A percentile compares a stretch with the other conserved stretches of the same genome.
These are phyloP conservation scores for Danionella dracula DNA, from an alignment of 2,797 vertebrate genomes.

Conservation along the genomic window DNA sequence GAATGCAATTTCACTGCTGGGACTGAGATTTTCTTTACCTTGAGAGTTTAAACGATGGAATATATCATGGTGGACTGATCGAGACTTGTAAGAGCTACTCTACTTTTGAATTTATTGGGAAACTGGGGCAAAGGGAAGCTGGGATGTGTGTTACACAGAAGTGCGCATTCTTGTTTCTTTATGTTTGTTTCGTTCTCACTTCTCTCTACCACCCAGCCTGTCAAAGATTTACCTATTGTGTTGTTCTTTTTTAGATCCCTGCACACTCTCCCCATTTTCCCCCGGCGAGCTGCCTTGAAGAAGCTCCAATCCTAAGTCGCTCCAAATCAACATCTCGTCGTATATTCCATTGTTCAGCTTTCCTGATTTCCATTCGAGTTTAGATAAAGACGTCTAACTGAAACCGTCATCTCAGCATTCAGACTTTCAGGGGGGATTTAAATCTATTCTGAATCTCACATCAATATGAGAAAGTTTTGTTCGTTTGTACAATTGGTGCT, in stretches of 20 bases:
- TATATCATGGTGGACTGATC: background rate
- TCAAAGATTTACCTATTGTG: slow-evolving; percentile 32
- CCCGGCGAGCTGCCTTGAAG: background rate
- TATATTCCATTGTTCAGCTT: background rate
- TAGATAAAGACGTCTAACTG: slow-evolving; percentile 4
- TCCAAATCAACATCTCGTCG: background rate
- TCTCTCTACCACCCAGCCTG: slow-evolving; percentile 2
- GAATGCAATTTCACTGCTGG: slow-evolving; percentile 36
- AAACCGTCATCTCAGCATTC: background rate
- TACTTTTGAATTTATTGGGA: background rate
- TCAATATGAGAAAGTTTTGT: background rate
- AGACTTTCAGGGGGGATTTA: background rate
- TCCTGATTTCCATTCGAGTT: background rate
- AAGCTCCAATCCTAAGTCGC: background rate
- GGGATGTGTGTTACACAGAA: slow-evolving; percentile 6
- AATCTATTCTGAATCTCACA: background rate
- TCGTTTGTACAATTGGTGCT: background rate
- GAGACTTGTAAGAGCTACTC: slow-evolving; percentile 7
- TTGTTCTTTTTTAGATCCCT: slow-evolving; percentile 26
- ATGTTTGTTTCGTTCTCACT: background rate
- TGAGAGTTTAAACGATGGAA: slow-evolving; percentile 22
- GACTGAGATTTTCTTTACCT: slow-evolving; percentile 12
- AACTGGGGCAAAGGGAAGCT: too few relatives aligned
- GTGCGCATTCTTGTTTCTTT: background rate
- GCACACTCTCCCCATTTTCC: slow-evolving; percentile 7